Evolutionary conservation across 2,113 vertebrate genomes (phyloP).

Genomic region (Pollimyrus isidori): DNA sequence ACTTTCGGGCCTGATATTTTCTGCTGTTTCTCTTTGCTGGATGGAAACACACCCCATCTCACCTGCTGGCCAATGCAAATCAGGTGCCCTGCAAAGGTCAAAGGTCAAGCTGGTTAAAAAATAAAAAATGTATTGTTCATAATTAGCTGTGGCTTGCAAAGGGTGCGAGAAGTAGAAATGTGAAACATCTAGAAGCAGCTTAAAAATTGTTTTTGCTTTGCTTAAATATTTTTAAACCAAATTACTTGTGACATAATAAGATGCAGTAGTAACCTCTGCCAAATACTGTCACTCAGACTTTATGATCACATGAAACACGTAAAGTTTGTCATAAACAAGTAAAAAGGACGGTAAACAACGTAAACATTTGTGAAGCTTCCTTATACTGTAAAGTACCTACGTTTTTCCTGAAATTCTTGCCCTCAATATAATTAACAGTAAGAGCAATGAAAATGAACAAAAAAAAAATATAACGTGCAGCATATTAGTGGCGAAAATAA

Average conservation of each 20-base stretch:
- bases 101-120: background rate
- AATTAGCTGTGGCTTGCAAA: background rate
- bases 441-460: slow-evolving; percentile 26
- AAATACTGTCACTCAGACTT: background rate
- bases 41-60: background rate
- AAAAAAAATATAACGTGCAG: slow-evolving; percentile 50
- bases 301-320: slow-evolving; percentile 7
- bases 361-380: background rate
- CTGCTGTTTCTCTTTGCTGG: background rate
- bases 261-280: background rate
- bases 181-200: background rate
- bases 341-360: background rate
- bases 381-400: background rate
- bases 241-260: background rate
- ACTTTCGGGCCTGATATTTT: background rate
- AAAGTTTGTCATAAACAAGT: background rate
- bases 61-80: background rate
- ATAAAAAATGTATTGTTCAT: background rate
- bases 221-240: slow-evolving; percentile 36
- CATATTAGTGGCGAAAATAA: slow-evolving; percentile 36
- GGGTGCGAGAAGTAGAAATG: slow-evolving; percentile 28
- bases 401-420: slow-evolving; percentile 18
- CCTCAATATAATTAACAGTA: slow-evolving; percentile 34
- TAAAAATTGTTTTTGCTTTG: background rate
- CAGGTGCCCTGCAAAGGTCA: background rate